A percentile compares a stretch with the other conserved stretches of the same genome.
These are phyloP conservation scores for Coregonus sp. DNA, from an alignment of 2,797 vertebrate genomes.

Conservation along the genomic window DNA sequence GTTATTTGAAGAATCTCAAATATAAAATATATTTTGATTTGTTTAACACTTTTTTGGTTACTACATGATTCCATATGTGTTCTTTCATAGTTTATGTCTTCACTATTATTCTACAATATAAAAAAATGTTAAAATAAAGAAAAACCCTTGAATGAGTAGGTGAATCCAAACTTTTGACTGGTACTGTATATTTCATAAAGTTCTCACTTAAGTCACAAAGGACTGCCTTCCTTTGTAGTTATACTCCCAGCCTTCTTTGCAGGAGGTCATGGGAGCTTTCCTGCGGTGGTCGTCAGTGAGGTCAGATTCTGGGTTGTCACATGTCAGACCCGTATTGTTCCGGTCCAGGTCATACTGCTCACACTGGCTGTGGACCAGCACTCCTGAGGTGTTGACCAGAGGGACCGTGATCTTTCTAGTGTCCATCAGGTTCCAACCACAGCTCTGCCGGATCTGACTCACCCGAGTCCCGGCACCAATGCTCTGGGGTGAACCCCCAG, in stretches of 20 bases:
- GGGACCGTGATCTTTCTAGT: conserved; percentile 73
- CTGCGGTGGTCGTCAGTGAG: conserved; percentile 48
- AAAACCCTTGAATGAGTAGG: too few relatives aligned
- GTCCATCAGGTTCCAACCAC: conserved; percentile 80
- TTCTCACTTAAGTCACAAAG: conserved; percentile 87
- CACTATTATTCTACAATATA: too few relatives aligned
- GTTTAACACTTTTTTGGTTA: too few relatives aligned
- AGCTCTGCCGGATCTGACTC: conserved; percentile 69
- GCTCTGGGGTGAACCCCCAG: conserved; percentile 83
- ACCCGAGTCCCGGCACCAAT: conserved; percentile 86
- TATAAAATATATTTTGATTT: too few relatives aligned
- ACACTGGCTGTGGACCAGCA: conserved; percentile 69
- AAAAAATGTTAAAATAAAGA: too few relatives aligned
- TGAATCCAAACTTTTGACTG: too few relatives aligned
- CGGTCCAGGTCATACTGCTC: conserved; percentile 77
- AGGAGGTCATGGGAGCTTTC: conserved; percentile 54
- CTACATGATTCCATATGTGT: too few relatives aligned
- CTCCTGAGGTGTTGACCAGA: conserved; percentile 51
- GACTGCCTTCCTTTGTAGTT: conserved; percentile 79
- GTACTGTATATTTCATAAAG: too few relatives aligned
- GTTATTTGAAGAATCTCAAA: too few relatives aligned
- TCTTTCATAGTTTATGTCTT: too few relatives aligned
- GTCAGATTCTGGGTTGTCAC: conserved; percentile 60
- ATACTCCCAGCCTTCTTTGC: conserved; percentile 84
- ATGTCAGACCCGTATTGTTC: conserved; percentile 74